These are phyloP conservation scores for Lasioglossum lativentre DNA, from an alignment of 2,888 invertebrate species.

Conservation along the genomic window DNA sequence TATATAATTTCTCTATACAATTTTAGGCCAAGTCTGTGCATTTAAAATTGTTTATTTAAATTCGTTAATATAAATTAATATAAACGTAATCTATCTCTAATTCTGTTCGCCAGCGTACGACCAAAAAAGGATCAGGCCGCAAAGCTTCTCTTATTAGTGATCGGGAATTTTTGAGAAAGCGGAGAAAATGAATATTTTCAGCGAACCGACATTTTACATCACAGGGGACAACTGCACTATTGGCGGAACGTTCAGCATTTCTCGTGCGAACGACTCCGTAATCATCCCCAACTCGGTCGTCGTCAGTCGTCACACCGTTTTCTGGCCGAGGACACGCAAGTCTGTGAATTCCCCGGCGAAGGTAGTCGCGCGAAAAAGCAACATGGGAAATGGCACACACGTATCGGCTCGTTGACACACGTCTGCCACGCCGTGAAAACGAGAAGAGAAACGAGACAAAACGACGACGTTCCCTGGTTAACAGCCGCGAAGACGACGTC, in stretches of 20 bases:
- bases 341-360: neutral
- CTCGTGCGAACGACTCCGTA: neutral
- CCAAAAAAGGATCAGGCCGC: no score
- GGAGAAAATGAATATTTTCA: neutral
- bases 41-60: no score
- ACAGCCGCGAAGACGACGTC: neutral
- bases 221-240: neutral
- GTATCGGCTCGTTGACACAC: conserved; percentile 54
- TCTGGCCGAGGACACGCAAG: neutral
- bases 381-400: conserved; percentile 33
- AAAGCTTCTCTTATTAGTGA: neutral
- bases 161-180: neutral
- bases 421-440: conserved; percentile 55
- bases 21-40: no score
- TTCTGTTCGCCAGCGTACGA: no score
- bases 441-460: conserved; percentile 61
- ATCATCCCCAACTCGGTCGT: neutral
- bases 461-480: conserved; percentile 44
- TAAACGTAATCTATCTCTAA: no score
- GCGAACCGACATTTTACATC: neutral
- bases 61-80: no score
- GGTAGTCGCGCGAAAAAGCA: conserved; percentile 9
- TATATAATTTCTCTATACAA: no score
- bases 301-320: neutral
- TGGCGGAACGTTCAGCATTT: neutral